Conservation (phyloP, 1,140 invertebrate genomes). For the Musca domestica region DNA sequence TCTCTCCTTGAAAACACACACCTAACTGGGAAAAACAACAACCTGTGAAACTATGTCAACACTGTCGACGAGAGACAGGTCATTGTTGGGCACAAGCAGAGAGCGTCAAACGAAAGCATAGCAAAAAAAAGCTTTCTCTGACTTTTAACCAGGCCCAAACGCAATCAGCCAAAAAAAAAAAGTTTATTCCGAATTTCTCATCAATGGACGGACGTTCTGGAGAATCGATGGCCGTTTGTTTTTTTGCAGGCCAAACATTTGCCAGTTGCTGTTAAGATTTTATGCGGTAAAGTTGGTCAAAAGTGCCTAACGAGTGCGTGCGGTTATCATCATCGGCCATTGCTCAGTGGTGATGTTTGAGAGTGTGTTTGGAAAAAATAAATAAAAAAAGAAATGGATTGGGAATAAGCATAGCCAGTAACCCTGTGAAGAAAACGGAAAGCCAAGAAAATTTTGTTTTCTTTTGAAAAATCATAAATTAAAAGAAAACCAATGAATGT, state of each 20-base stretch:
- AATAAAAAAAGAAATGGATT: background rate
- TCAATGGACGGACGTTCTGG: background rate
- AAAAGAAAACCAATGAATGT: background rate
- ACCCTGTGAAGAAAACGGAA: background rate
- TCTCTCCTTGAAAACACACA: background rate
- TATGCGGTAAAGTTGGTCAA: slow-evolving; percentile 20
- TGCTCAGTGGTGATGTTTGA: background rate
- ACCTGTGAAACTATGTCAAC: slow-evolving; percentile 13
- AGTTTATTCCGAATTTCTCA: background rate
- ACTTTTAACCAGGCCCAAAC: background rate
- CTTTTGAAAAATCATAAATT: background rate
- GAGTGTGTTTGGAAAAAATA: slow-evolving; percentile 19
- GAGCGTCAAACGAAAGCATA: background rate
- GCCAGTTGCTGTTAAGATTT: slow-evolving; percentile 16
- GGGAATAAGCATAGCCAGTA: background rate
- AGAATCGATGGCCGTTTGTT: background rate
- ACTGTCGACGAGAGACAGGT: background rate
- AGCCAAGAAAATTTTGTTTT: background rate
- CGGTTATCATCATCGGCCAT: no score
- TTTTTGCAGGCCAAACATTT: background rate
- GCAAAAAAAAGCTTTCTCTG: background rate
- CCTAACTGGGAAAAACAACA: background rate
- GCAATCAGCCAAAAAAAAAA: background rate
- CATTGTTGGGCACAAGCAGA: background rate
- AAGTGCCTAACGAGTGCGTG: slow-evolving; percentile 13